These are phyloP conservation scores for Crotalus adamanteus DNA, from an alignment of 2,797 vertebrate genomes.

Conservation along the genomic window DNA sequence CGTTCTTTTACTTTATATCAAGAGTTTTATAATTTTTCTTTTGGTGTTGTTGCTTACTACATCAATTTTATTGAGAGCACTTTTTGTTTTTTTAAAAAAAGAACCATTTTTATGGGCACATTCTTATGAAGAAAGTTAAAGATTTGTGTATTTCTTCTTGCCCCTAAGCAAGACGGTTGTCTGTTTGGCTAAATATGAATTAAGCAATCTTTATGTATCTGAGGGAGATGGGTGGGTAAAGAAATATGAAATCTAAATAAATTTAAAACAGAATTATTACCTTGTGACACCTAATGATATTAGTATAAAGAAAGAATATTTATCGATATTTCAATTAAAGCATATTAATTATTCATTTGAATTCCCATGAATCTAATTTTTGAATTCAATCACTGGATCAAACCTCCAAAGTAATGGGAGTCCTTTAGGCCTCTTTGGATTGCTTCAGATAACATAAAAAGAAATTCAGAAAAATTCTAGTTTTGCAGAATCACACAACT, in stretches of 20 bases:
- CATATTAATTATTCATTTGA: not conserved
- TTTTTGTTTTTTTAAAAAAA: not conserved
- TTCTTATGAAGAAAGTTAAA: not conserved
- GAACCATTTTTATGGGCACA: not conserved
- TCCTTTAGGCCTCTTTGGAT: not conserved
- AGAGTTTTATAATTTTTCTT: not conserved
- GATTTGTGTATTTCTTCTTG: not conserved
- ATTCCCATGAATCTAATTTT: not conserved
- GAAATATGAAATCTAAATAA: not conserved
- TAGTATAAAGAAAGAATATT: not conserved
- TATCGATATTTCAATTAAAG: not conserved
- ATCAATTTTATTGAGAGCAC: not conserved
- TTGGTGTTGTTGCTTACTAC: not conserved
- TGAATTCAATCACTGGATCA: not conserved
- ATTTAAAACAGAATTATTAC: not conserved
- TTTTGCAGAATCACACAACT: not conserved
- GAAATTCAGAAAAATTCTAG: not conserved
- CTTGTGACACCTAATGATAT: not conserved
- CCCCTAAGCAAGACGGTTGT: not conserved
- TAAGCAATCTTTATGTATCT: not conserved
- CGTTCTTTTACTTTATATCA: not conserved
- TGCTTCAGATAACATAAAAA: not conserved
- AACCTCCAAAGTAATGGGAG: not conserved
- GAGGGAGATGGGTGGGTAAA: not conserved
- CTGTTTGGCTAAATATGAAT: not conserved